Base-by-base conservation (phyloP, 2,888 invertebrate genomes). In the Hipparchia sbordonii region DNA sequence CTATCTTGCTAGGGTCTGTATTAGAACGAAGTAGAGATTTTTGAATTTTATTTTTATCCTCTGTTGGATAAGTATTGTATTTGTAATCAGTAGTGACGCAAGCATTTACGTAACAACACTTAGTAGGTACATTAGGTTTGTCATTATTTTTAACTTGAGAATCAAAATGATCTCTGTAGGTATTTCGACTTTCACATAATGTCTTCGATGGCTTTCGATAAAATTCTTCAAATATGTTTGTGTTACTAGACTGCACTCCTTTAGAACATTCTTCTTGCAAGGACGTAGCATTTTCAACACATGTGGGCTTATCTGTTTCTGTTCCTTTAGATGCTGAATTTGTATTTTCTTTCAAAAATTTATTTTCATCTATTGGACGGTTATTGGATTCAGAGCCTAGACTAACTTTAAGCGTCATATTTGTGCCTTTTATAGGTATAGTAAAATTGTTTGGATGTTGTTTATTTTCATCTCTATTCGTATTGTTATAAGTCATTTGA, bases 361-460 rank as follows among this genome's bases (percentile, higher is more conserved):
- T 67, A 72, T 70, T 51, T 51, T 71, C 51, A 51, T 54, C 10
- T 56, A n/a, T 3, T 33, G 46, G 57, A 8, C 51, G 4, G 48
- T 52, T 67, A 61, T 67, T 45, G 9, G 67, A 61, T 48, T 52
- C 73, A 60, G 80, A 75, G 8, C 79, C 80, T 69, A 82, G 76
- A 56, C 79, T 79, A n/a, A 91, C 88, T 79, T 84, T 87, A 8
- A 92, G 81, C 39, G 86, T 90, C 90, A 93, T 91, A 76, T 92
- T 92, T 60, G 92, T 92, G n/a, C 91, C 92, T 78, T 88, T 82
- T 74, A 92, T 89, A 13, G 93, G 92, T 77, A 92, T 88, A 6
- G 84, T 83, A 72, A 85, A 90, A 73, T 90, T 85, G 70, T 85
- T 85, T 70, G 78, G 68, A 59, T 72, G 70, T 70, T 76, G 73